Percentiles rank a stretch among this genome's conserved stretches.
Evolutionary conservation across 35 echinoderm and acorn worm genomes (phyloP).

Genomic region (Holothuria glaberrima): DNA sequence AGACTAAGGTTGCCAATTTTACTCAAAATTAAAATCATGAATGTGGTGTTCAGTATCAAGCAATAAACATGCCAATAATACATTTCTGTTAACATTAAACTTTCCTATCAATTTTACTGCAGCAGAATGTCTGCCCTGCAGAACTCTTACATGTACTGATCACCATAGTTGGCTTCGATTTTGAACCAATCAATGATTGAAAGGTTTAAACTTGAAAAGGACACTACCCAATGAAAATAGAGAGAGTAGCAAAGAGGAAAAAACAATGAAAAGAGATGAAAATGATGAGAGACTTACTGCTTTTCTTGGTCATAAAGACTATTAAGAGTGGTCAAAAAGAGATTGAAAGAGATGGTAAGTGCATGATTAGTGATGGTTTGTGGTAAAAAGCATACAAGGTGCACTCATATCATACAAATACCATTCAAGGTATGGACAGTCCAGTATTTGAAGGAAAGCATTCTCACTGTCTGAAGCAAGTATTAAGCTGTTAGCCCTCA

Average conservation of each 20-base stretch:
- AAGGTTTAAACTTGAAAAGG: background rate
- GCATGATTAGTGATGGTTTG: background rate
- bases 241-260: conserved; percentile 16
- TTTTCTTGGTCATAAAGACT: conserved; percentile 94
- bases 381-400: too few species aligned
- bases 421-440: too few species aligned
- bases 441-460: too few species aligned
- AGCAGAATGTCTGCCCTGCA: too few species aligned
- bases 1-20: too few species aligned
- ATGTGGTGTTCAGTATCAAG: background rate
- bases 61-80: background rate
- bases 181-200: background rate
- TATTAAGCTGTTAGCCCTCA: too few species aligned
- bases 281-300: conserved; percentile 76
- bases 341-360: conserved; percentile 27
- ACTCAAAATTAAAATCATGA: background rate
- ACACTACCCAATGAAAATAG: background rate
- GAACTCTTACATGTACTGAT: too few species aligned
- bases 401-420: too few species aligned
- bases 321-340: conserved; percentile 30
- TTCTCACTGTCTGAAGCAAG: too few species aligned
- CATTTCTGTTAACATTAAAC: background rate
- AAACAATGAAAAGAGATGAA: background rate
- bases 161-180: too few species aligned
- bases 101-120: too few species aligned